Evolutionary conservation across 2,888 invertebrate genomes (phyloP).

Genomic region (Acleris literana): DNA sequence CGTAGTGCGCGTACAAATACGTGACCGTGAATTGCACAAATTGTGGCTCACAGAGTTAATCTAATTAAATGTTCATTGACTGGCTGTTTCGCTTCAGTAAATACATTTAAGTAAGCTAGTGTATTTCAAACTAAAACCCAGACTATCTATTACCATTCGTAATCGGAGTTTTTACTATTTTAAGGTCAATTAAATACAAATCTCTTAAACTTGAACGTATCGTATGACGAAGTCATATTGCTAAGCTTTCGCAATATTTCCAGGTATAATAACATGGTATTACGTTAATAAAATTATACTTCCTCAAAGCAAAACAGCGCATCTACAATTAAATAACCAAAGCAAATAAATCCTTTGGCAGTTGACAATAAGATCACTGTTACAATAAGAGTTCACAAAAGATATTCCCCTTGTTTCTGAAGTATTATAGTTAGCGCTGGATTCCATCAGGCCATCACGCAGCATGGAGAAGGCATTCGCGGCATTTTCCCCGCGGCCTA

Average conservation of each 20-base stretch:
- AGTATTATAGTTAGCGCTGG: background rate
- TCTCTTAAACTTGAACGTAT: background rate
- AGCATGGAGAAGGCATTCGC: conserved; percentile 46
- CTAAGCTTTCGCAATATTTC: conserved; percentile 3
- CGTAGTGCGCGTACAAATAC: conserved; percentile 32
- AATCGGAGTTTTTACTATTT: too few species aligned
- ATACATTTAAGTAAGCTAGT: conserved; percentile 5
- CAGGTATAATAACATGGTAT: conserved; percentile 11
- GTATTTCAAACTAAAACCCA: too few species aligned
- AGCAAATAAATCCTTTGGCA: too few species aligned
- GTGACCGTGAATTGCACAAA: conserved; percentile 36
- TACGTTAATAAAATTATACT: conserved; percentile 19
- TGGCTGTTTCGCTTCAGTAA: conserved; percentile 20
- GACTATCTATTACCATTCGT: too few species aligned
- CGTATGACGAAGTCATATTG: background rate
- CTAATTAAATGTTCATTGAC: conserved; percentile 29
- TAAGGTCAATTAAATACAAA: too few species aligned
- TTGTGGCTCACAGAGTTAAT: conserved; percentile 33
- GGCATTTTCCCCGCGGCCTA: conserved; percentile 56
- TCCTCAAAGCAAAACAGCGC: background rate
- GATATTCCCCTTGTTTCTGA: too few species aligned
- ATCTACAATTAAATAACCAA: too few species aligned
- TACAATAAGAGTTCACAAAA: too few species aligned
- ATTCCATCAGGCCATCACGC: conserved; percentile 33
- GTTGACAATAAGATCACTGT: too few species aligned